A percentile compares a stretch with the other conserved stretches of the same genome.
Evolutionary conservation across 2,797 vertebrate species (phyloP).

Genomic region (Lepilemur ruficaudatus): DNA sequence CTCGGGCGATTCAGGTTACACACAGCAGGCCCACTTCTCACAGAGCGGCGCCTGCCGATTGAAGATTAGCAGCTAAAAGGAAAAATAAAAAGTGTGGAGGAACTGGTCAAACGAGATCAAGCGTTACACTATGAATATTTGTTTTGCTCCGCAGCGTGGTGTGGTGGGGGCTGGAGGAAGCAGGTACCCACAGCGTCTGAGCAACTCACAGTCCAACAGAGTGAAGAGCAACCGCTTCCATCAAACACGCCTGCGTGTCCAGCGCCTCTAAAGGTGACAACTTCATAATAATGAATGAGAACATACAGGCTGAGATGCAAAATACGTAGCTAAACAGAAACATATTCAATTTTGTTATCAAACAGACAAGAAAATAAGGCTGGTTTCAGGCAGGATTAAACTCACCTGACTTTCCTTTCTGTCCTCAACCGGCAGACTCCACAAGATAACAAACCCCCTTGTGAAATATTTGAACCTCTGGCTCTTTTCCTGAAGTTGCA

Average conservation of each 20-base stretch:
- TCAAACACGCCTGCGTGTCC: background rate
- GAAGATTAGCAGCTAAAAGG: slow-evolving; percentile 66
- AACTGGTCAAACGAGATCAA: slow-evolving; percentile 74
- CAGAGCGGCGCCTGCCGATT: background rate
- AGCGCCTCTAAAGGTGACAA: background rate
- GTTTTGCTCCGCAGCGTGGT: background rate
- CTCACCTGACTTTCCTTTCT: background rate
- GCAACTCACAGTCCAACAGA: background rate
- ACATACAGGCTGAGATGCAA: background rate
- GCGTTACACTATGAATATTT: background rate
- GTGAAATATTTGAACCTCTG: background rate
- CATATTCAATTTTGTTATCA: background rate
- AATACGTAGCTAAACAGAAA: background rate
- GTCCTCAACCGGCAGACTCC: background rate
- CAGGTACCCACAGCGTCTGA: background rate
- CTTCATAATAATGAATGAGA: background rate
- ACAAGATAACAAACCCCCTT: background rate
- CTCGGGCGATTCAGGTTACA: background rate
- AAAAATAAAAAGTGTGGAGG: slow-evolving; percentile 37
- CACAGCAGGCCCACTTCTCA: background rate
- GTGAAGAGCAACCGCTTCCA: background rate
- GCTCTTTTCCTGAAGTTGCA: background rate
- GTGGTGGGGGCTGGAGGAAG: background rate
- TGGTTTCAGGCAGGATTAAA: background rate
- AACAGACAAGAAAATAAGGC: background rate